phyloP scores from a whole-genome alignment of 2,888 invertebrate species.

The Dexiosoma caninum region DNA sequence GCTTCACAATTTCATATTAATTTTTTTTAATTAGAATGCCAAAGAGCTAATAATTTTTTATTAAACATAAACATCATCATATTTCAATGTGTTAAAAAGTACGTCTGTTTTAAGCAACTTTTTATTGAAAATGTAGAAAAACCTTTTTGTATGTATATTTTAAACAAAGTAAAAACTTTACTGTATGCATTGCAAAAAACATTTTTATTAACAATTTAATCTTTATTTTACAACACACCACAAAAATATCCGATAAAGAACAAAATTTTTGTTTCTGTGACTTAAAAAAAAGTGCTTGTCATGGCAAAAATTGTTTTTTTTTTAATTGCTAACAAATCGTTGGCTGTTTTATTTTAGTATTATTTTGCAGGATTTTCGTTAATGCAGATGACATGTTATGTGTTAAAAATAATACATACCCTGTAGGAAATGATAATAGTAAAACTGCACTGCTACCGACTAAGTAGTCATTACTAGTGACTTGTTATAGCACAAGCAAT shows the following conservation, averaged over 20 bases:
- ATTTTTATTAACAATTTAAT: constrained; percentile 16
- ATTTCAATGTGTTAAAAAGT: no score
- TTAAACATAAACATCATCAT: no score
- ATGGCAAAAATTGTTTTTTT: not conserved
- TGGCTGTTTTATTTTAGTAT: not conserved
- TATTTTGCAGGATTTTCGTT: constrained; percentile 14
- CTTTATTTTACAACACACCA: constrained; percentile 1
- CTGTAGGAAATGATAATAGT: no score
- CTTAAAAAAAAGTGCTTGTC: not conserved
- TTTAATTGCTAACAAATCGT: constrained; percentile 11
- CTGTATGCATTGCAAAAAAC: not conserved
- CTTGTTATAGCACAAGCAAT: no score
- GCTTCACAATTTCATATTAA: no score
- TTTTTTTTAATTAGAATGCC: no score
- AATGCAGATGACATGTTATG: not conserved
- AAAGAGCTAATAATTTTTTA: no score
- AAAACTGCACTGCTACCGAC: no score
- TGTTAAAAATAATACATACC: not conserved
- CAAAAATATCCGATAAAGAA: not conserved
- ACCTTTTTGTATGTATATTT: not conserved
- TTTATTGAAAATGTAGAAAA: no score
- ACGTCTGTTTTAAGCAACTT: no score
- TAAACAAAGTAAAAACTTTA: not conserved
- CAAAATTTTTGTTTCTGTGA: not conserved
- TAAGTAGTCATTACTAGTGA: no score